A percentile compares a stretch with the other conserved stretches of the same genome.
phyloP scores from a whole-genome alignment of 1,140 invertebrate species.

The Brachionus paranguensis region DNA sequence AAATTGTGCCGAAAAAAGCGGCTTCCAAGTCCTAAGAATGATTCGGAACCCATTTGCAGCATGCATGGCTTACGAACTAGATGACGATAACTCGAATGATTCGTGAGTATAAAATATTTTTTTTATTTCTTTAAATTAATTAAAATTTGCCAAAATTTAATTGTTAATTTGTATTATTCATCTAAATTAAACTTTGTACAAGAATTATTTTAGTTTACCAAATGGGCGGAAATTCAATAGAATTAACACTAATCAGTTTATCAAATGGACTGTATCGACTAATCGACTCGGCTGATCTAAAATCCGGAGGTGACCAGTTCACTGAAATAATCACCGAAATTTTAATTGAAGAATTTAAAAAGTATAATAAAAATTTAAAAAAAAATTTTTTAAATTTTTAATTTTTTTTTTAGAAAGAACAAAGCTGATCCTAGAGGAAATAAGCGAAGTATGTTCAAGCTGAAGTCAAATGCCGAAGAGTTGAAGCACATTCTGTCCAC shows the following conservation, averaged over 20 bases:
- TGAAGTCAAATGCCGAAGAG: slow-evolving; percentile 22
- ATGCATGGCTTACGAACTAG: slow-evolving; percentile 39
- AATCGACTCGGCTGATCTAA: neutral
- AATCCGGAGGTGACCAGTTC: slow-evolving; percentile 28
- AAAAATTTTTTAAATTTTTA: neutral
- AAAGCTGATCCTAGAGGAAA: slow-evolving; percentile 21
- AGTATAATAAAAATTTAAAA: neutral
- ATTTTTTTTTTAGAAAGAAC: neutral
- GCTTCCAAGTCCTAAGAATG: slow-evolving; percentile 5
- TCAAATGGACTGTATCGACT: neutral
- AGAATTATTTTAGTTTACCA: slow-evolving; percentile 35
- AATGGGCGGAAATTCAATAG: slow-evolving; percentile 35
- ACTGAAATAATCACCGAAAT: neutral
- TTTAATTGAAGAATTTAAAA: slow-evolving; percentile 34
- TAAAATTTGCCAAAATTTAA: too few species aligned
- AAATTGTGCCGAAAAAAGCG: slow-evolving; percentile 29
- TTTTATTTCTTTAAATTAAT: too few species aligned
- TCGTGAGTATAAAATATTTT: neutral
- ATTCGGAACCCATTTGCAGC: slow-evolving; percentile 19
- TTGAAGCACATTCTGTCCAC: slow-evolving; percentile 39
- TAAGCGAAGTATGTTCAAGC: slow-evolving; percentile 8
- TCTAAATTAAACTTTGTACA: neutral
- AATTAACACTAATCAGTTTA: neutral
- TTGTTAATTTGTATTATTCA: too few species aligned
- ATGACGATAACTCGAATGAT: slow-evolving; percentile 5